These are phyloP conservation scores for Dolichoris vasculosae DNA, from an alignment of 1,140 invertebrate genomes.

Conservation along the genomic window DNA sequence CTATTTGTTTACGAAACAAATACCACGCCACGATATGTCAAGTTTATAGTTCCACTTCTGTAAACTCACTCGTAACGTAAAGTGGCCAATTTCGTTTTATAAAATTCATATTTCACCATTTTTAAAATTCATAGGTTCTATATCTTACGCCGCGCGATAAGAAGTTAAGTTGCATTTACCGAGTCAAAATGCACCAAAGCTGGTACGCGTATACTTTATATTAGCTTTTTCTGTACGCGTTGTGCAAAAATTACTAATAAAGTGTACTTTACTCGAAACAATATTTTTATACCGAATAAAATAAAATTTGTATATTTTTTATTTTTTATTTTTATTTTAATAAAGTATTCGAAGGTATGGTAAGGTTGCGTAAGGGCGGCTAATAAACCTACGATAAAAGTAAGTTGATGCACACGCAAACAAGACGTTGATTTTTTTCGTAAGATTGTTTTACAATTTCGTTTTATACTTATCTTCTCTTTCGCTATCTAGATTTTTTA, in stretches of 20 bases:
- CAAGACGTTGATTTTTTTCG: no score
- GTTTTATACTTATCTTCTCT: not conserved
- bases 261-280: not conserved
- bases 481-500: not conserved
- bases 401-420: no score
- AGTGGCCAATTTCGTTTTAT: conserved; percentile 30
- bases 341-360: not conserved
- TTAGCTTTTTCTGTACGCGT: not conserved
- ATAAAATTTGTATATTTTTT: not conserved
- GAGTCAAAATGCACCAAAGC: not conserved
- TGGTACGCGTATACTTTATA: not conserved
- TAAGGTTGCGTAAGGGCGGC: no score
- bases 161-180: conserved; percentile 19
- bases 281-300: not conserved
- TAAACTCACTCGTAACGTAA: not conserved
- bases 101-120: conserved; percentile 31
- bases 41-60: conserved; percentile 15
- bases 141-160: conserved; percentile 22
- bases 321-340: not conserved
- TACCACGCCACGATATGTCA: conserved; percentile 3
- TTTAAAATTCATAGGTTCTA: conserved; percentile 39
- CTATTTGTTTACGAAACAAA: not conserved
- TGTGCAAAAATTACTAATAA: not conserved
- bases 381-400: no score
- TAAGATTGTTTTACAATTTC: not conserved